Conservation (phyloP, 2,888 invertebrate species). For the Monochamus alternatus region DNA sequence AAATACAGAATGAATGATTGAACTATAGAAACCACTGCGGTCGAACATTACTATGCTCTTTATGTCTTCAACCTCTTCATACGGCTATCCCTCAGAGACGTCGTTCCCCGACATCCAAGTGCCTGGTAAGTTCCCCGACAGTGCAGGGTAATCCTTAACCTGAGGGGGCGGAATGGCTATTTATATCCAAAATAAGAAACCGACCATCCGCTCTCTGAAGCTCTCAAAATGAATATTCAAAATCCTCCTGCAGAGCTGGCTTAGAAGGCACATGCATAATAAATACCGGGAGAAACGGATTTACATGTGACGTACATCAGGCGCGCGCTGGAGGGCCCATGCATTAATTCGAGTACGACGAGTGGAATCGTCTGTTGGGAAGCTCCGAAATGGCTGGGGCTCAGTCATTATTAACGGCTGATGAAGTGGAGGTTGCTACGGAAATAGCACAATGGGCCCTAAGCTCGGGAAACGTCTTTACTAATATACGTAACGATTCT, state of each 20-base stretch:
- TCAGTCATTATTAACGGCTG: background rate
- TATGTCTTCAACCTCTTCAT: too few relatives aligned
- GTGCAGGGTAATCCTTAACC: background rate
- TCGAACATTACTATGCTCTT: too few relatives aligned
- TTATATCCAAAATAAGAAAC: slow-evolving; percentile 3
- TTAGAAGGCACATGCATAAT: slow-evolving; percentile 15
- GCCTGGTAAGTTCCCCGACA: background rate
- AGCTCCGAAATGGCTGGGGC: background rate
- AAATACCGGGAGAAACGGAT: slow-evolving; percentile 13
- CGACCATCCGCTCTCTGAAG: background rate
- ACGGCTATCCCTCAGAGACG: too few relatives aligned
- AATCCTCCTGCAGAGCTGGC: slow-evolving; percentile 3
- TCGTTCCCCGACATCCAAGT: background rate
- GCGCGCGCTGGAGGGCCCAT: background rate
- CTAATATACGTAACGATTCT: too few relatives aligned
- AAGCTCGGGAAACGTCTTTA: background rate
- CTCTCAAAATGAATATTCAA: slow-evolving; percentile 20
- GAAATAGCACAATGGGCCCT: background rate
- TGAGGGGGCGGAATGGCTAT: background rate
- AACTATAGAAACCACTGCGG: too few relatives aligned
- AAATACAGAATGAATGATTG: too few relatives aligned
- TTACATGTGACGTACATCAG: slow-evolving; percentile 20
- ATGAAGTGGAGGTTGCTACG: background rate
- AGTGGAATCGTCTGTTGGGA: background rate
- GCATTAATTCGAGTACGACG: background rate